Evolutionary conservation across 2,797 vertebrate species (phyloP), one percentile per base, ranked within the genome.

Genomic region (Propithecus deckenii): DNA sequence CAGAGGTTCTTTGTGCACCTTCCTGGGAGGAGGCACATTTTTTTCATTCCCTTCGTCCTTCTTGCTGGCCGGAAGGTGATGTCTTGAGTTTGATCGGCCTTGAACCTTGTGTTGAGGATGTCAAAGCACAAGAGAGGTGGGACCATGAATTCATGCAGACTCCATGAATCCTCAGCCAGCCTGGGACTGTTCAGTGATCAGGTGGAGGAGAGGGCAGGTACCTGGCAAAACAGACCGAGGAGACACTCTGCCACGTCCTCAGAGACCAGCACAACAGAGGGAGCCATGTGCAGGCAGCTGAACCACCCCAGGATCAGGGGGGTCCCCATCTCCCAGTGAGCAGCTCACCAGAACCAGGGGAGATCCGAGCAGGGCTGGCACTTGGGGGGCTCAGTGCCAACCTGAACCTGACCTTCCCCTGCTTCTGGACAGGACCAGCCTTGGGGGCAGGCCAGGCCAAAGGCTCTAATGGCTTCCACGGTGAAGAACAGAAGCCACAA

Each of bases 391-490:
- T 71, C 46, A 1, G 13, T 72, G 52, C 32, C 83, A 43, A 38
- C 52, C 61, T 15, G 52, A 65, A 52, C 20, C 48, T 72, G 17
- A 32, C 25, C 18, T 38, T 35, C 65, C 48, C 63, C 67, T 22
- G 67, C 14, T 63, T 14, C 63, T 35, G 20, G 28, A 46, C 4
- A 2, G 55, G n/a, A 14, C 48, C 2, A 2, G 46, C 55, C 50
- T 83, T 2, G 5, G 48, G 35, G 12, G 28, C 12, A 1, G 23
- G 32, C 67, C 3, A 59, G 18, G 9, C 23, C 35, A 38, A 46
- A 32, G 35, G 18, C 5, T 30, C 52, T 1, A 0, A 6, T 17
- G n/a, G 12, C 35, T 84, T 94, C 23, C 0, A 8, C 2, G 0
- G 25, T 15, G 25, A 74, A 43, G 11, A 20, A 7, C 17, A 17